A percentile compares a stretch with the other conserved stretches of the same genome.
Evolutionary conservation across 2,797 vertebrate genomes (phyloP).

Genomic region (Neostethus bicornis): DNA sequence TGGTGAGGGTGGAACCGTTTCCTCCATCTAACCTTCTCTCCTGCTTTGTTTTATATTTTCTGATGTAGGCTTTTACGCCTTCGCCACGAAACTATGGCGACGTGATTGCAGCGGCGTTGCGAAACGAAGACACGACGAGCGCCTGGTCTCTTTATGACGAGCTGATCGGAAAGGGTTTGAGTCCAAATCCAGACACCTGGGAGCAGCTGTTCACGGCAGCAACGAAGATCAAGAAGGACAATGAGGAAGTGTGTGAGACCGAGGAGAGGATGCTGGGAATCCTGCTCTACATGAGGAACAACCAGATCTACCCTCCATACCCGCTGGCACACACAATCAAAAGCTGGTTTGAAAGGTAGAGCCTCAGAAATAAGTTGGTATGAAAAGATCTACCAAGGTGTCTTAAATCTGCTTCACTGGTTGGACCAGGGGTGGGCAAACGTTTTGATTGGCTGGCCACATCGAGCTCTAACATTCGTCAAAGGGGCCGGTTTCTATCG

Average conservation of each 20-base stretch:
- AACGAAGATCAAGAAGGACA: constrained; percentile 41
- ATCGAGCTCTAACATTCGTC: no score
- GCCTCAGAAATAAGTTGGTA: no score
- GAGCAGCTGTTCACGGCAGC: constrained; percentile 80
- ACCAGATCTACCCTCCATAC: constrained; percentile 87
- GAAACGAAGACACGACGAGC: constrained; percentile 72
- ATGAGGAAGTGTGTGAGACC: constrained; percentile 1
- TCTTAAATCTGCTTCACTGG: no score
- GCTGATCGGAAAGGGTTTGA: constrained; percentile 74
- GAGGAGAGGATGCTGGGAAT: constrained; percentile 79
- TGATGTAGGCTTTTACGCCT: constrained; percentile 78
- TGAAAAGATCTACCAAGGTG: no score
- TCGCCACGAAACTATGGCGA: constrained; percentile 83
- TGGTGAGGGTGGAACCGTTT: no score
- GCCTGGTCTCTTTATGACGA: constrained; percentile 87
- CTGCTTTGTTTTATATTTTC: background rate
- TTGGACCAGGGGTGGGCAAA: no score
- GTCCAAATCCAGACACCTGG: constrained; percentile 83
- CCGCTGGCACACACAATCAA: constrained; percentile 83
- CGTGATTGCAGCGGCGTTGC: constrained; percentile 83
- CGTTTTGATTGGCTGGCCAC: no score
- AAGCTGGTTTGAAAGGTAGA: constrained; percentile 95
- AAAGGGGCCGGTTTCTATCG: no score
- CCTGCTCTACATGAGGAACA: constrained; percentile 86
- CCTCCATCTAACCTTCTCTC: no score